Evolutionary conservation across 1,140 invertebrate species (phyloP).

Genomic region (Zaprionus ghesquierei): DNA sequence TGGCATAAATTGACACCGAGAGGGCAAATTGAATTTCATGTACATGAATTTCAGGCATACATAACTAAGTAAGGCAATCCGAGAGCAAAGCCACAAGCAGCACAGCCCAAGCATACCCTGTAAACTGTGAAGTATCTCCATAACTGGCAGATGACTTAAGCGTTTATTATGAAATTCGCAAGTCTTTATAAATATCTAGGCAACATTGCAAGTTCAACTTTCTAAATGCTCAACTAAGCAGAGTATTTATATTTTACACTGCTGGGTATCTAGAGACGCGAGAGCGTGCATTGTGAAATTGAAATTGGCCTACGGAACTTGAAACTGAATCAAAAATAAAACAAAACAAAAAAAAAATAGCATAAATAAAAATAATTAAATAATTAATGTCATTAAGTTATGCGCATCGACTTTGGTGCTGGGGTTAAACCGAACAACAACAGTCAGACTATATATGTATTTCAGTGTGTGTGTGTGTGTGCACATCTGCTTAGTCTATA

Average conservation of each 20-base stretch:
- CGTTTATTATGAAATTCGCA: background rate
- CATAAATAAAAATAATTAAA: slow-evolving; percentile 80
- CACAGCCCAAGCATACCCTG: background rate
- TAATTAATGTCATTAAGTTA: slow-evolving; percentile 77
- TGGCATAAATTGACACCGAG: slow-evolving; percentile 45
- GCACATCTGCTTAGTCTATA: slow-evolving; percentile 36
- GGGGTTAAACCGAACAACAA: slow-evolving; percentile 30
- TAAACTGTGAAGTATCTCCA: too few relatives aligned
- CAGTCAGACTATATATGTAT: slow-evolving; percentile 18
- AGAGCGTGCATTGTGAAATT: slow-evolving; percentile 14
- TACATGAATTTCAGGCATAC: slow-evolving; percentile 39
- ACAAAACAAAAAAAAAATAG: slow-evolving; percentile 25
- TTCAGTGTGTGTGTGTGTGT: slow-evolving; percentile 9
- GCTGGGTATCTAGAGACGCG: background rate
- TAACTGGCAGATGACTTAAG: background rate
- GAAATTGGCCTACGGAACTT: slow-evolving; percentile 38
- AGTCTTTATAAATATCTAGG: background rate
- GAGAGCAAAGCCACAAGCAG: background rate
- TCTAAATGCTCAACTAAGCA: background rate
- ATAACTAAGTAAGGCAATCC: slow-evolving; percentile 21
- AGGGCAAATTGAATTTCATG: slow-evolving; percentile 38
- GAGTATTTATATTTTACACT: background rate
- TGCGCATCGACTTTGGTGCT: slow-evolving; percentile 42
- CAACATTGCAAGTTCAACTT: background rate
- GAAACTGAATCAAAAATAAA: slow-evolving; percentile 10